phyloP scores from a whole-genome alignment of 2,888 invertebrate species.

The Brenthis ino region DNA sequence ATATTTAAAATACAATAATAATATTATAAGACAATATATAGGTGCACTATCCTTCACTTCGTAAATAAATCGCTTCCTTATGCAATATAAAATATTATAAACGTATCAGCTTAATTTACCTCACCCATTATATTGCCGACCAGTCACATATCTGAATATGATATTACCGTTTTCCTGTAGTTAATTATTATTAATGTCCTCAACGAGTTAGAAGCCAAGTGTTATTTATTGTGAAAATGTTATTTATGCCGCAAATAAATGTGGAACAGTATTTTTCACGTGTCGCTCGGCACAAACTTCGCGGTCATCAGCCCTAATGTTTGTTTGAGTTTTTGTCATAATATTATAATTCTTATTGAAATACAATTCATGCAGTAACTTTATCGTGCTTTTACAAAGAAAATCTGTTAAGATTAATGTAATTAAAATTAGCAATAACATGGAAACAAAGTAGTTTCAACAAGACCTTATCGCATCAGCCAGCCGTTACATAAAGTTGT shows the following conservation, averaged over 20 bases:
- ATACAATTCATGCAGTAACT: too few species aligned
- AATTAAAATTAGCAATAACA: too few species aligned
- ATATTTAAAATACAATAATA: too few species aligned
- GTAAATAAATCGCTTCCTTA: conserved; percentile 28
- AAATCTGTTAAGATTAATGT: too few species aligned
- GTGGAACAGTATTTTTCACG: conserved; percentile 43
- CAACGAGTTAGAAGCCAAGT: conserved; percentile 31
- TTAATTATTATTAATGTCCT: conserved; percentile 39
- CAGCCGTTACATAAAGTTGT: too few species aligned
- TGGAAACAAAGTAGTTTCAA: too few species aligned
- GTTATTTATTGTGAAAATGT: conserved; percentile 41
- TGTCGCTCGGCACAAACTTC: conserved; percentile 33
- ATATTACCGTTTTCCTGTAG: conserved; percentile 37
- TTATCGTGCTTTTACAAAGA: too few species aligned
- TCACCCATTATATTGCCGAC: conserved; percentile 28
- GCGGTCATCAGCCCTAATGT: conserved; percentile 43
- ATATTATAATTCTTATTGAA: neutral
- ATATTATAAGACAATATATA: neutral
- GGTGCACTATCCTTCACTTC: neutral
- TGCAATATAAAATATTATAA: conserved; percentile 20
- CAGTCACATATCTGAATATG: conserved; percentile 32
- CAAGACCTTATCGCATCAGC: too few species aligned
- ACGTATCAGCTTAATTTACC: conserved; percentile 23
- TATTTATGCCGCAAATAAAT: conserved; percentile 45
- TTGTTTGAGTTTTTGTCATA: conserved; percentile 25